Percentiles rank a stretch among this genome's conserved stretches.
These are phyloP conservation scores for Lanius collurio DNA, from an alignment of 2,113 vertebrate genomes.

Conservation along the genomic window DNA sequence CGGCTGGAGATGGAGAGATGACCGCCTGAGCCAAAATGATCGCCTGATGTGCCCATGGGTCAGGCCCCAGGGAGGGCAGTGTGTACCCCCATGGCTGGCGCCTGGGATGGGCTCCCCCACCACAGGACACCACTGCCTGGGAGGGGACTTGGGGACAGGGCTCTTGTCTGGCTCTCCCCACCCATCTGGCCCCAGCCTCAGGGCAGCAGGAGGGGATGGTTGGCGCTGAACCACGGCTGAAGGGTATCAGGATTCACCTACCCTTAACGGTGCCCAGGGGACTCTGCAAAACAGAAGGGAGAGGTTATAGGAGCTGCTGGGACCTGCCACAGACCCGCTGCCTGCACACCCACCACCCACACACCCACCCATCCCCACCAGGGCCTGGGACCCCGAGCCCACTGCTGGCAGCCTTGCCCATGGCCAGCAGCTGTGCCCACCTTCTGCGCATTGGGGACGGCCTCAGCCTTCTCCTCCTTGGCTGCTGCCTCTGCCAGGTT, in stretches of 20 bases:
- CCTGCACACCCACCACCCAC: background rate
- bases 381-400: background rate
- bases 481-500: slow-evolving; percentile 56
- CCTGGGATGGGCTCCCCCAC: background rate
- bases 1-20: background rate
- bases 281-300: slow-evolving; percentile 72
- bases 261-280: slow-evolving; percentile 71
- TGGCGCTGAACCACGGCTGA: background rate
- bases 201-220: background rate
- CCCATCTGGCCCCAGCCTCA: background rate
- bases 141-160: background rate
- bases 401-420: background rate
- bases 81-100: fast-evolving
- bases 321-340: fast-evolving
- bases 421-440: background rate
- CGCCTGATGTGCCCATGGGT: fast-evolving
- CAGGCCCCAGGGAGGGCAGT: background rate
- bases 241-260: slow-evolving; percentile 41
- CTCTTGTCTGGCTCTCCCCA: background rate
- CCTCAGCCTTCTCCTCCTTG: slow-evolving; percentile 67
- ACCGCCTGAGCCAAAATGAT: background rate
- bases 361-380: background rate
- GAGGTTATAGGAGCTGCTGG: background rate
- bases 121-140: fast-evolving
- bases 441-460: slow-evolving; percentile 55